Evolutionary conservation across 2,113 vertebrate genomes (phyloP).

Genomic region (Epinephelus cyanopodus): DNA sequence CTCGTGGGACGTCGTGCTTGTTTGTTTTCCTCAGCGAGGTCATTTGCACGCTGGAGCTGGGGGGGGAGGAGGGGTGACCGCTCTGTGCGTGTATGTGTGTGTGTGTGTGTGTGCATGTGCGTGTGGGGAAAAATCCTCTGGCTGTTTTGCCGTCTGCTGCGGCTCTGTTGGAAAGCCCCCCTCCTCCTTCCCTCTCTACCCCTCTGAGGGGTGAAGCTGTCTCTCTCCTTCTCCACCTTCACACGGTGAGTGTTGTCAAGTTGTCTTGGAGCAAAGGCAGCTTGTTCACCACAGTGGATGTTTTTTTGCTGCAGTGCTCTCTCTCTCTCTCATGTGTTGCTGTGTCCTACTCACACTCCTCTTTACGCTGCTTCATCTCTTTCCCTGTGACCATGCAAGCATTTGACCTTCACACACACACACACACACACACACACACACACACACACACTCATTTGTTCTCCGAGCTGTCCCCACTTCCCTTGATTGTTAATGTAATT

Average conservation of each 20-base stretch:
- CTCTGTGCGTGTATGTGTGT: conserved; percentile 19
- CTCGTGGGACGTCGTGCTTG: conserved; percentile 50
- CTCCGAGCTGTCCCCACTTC: conserved; percentile 35
- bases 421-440: too few species aligned
- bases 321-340: conserved; percentile 54
- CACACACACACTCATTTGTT: not conserved
- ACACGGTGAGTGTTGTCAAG: conserved; percentile 90
- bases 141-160: conserved; percentile 60
- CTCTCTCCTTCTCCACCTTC: conserved; percentile 79
- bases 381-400: conserved; percentile 49
- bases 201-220: conserved; percentile 77
- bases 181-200: conserved; percentile 12
- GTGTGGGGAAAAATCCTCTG: conserved; percentile 26
- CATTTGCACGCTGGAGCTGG: conserved; percentile 23
- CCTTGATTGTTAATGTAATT: conserved; percentile 1
- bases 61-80: conserved; percentile 38
- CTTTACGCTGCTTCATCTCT: conserved; percentile 40
- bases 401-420: conserved; percentile 70
- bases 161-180: conserved; percentile 36
- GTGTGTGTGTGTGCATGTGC: conserved; percentile 16
- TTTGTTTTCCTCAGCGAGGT: conserved; percentile 56
- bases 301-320: conserved; percentile 86
- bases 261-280: conserved; percentile 68
- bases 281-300: conserved; percentile 48
- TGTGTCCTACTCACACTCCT: conserved; percentile 39